Evolutionary conservation across 2,797 vertebrate species (phyloP).

Genomic region (Xenopus petersii): DNA sequence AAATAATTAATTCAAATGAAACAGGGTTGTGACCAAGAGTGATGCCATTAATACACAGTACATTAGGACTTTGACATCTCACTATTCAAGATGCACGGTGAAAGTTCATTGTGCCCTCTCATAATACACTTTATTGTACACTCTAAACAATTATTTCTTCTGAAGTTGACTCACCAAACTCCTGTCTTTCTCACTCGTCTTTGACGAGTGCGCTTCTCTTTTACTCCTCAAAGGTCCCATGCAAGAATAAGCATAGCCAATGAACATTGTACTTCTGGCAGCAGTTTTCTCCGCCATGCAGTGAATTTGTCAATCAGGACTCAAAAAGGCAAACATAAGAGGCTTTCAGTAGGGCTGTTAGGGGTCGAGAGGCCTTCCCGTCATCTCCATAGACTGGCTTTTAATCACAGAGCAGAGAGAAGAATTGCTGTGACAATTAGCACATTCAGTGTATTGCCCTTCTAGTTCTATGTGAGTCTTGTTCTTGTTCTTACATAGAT

Average conservation of each 20-base stretch:
- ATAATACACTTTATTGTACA: conserved; percentile 79
- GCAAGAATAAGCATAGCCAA: conserved; percentile 66
- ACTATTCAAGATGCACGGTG: conserved; percentile 69
- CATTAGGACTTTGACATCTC: conserved; percentile 60
- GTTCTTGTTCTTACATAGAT: conserved; percentile 54
- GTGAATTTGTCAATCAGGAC: conserved; percentile 75
- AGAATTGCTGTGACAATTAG: conserved; percentile 67
- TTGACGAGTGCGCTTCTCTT: conserved; percentile 62
- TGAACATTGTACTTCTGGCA: conserved; percentile 69
- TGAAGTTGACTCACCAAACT: conserved; percentile 64
- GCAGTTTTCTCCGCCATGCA: conserved; percentile 69
- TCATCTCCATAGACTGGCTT: conserved; percentile 67
- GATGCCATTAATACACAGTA: conserved; percentile 59
- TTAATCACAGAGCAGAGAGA: conserved; percentile 59
- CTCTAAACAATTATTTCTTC: conserved; percentile 76
- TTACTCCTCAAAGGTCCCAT: conserved; percentile 70
- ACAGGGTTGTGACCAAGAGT: conserved; percentile 49
- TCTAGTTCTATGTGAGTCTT: conserved; percentile 49
- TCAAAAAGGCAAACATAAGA: conserved; percentile 77
- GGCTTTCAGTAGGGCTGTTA: conserved; percentile 70
- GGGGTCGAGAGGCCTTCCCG: conserved; percentile 74
- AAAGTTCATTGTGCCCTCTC: conserved; percentile 71
- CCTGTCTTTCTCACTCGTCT: conserved; percentile 61
- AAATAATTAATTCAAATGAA: conserved; percentile 5
- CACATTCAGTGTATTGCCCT: conserved; percentile 54